Conservation (phyloP, 2,113 vertebrate genomes). For the Hippoglossus stenolepis region DNA sequence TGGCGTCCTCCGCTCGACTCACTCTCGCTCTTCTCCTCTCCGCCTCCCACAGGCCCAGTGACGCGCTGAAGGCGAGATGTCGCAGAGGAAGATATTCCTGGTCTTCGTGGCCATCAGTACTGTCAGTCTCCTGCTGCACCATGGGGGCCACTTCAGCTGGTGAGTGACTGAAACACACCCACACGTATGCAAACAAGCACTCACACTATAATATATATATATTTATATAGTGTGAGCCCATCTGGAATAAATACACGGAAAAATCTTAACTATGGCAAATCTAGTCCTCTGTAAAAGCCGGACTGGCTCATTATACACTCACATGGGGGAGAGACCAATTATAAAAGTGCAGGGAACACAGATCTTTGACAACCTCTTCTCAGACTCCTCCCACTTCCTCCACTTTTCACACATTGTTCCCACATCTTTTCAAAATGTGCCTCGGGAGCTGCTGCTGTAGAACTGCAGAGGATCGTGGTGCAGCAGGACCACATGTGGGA, state of each 20-base stretch:
- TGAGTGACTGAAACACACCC: slow-evolving; percentile 69
- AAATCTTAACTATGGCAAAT: too few relatives aligned
- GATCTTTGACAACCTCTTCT: slow-evolving; percentile 23
- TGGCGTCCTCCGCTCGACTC: neutral
- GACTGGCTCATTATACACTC: too few relatives aligned
- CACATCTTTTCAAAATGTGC: neutral
- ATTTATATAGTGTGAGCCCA: neutral
- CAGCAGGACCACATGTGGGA: too few relatives aligned
- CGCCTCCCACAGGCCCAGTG: slow-evolving; percentile 54
- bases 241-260: too few relatives aligned
- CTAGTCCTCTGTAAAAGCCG: too few relatives aligned
- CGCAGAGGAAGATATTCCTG: slow-evolving; percentile 85
- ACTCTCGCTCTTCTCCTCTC: neutral
- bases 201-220: neutral
- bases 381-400: neutral
- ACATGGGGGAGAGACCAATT: slow-evolving; percentile 45
- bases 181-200: slow-evolving; percentile 12
- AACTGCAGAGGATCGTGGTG: neutral
- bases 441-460: neutral
- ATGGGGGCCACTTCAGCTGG: slow-evolving; percentile 85
- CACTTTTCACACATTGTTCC: neutral
- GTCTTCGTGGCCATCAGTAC: slow-evolving; percentile 82
- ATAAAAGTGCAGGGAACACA: slow-evolving; percentile 19
- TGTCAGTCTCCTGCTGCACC: slow-evolving; percentile 86
- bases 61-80: slow-evolving; percentile 69